Percentiles rank a stretch among this genome's conserved stretches.
phyloP scores from a whole-genome alignment of 2,113 vertebrate genomes.

The Bothrops jararaca region DNA sequence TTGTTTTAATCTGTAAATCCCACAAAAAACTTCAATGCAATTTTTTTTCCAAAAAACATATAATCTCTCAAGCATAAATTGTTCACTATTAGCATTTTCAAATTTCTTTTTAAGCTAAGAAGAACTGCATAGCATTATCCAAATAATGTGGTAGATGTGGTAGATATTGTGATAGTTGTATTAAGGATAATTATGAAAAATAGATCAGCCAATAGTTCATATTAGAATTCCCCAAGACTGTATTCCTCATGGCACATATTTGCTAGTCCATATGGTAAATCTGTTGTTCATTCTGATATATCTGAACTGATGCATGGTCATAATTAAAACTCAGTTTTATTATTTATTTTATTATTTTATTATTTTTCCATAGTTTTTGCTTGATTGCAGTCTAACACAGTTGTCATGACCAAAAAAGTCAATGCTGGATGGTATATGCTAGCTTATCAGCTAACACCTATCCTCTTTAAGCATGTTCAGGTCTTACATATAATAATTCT shows the following conservation, averaged over 20 bases:
- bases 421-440: background rate
- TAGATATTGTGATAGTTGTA: background rate
- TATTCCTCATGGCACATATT: background rate
- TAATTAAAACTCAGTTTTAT: background rate
- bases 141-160: background rate
- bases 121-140: background rate
- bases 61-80: background rate
- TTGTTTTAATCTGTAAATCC: background rate
- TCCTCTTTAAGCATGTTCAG: background rate
- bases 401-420: background rate
- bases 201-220: background rate
- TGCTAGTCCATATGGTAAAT: background rate
- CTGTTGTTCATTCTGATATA: background rate
- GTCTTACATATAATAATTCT: background rate
- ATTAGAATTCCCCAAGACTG: background rate
- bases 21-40: background rate
- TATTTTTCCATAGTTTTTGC: background rate
- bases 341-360: background rate
- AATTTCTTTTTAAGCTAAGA: background rate
- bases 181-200: background rate
- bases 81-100: background rate
- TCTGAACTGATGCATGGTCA: background rate
- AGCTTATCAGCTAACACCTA: background rate
- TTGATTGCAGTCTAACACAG: background rate
- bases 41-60: background rate